These are phyloP conservation scores for Lineus longissimus DNA, from an alignment of 1,140 invertebrate genomes.

Conservation along the genomic window DNA sequence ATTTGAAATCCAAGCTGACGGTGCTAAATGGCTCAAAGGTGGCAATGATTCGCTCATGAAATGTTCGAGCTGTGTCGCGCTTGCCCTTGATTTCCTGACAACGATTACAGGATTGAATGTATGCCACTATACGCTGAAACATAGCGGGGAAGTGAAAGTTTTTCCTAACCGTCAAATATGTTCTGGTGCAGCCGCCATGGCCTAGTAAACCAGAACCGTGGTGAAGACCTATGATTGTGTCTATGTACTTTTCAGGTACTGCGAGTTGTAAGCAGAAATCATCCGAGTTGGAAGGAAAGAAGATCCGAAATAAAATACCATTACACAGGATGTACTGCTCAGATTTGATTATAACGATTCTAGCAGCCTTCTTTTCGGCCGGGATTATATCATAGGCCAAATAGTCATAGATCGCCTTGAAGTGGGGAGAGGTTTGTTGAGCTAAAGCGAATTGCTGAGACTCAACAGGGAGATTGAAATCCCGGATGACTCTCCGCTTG, in stretches of 20 bases:
- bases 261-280: background rate
- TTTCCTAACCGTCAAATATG: background rate
- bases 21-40: background rate
- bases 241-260: background rate
- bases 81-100: background rate
- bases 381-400: background rate
- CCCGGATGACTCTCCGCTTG: background rate
- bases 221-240: background rate
- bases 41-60: conserved; percentile 1
- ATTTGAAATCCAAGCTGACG: conserved; percentile 6
- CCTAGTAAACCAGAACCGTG: background rate
- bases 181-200: background rate
- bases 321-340: background rate
- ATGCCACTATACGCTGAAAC: background rate
- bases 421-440: background rate
- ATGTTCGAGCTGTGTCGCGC: background rate
- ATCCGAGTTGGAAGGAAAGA: background rate
- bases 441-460: background rate
- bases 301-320: background rate
- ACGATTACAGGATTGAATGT: background rate
- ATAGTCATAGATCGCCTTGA: background rate
- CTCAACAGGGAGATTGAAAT: background rate
- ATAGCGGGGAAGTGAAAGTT: background rate
- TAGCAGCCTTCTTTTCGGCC: background rate
- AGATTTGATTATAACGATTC: background rate